Evolutionary conservation across 1,140 invertebrate species (phyloP).

Genomic region (Procambarus clarkii): DNA sequence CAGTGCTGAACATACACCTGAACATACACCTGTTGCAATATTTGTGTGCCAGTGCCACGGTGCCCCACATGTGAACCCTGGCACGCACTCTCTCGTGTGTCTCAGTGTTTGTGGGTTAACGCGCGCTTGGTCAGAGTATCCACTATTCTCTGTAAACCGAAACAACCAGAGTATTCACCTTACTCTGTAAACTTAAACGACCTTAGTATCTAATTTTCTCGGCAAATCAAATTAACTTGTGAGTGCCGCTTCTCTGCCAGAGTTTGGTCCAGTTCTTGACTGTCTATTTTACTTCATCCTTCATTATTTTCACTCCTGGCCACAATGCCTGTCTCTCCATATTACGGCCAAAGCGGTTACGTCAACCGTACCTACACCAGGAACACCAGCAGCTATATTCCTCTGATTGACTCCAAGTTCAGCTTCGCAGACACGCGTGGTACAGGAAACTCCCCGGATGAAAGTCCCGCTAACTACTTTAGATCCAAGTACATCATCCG

Average conservation of each 20-base stretch:
- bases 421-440: constrained; percentile 15
- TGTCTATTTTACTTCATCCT: too few species aligned
- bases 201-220: too few species aligned
- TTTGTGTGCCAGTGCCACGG: too few species aligned
- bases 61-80: constrained; percentile 9
- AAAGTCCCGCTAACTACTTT: constrained; percentile 30
- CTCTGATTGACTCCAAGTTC: constrained; percentile 34
- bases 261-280: too few species aligned
- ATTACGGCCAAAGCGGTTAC: constrained; percentile 26
- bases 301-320: background rate
- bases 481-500: constrained; percentile 52
- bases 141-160: too few species aligned
- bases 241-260: too few species aligned
- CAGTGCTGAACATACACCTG: background rate
- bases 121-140: background rate
- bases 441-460: background rate
- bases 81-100: too few species aligned
- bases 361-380: constrained; percentile 32
- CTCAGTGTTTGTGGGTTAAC: background rate
- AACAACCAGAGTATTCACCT: too few species aligned
- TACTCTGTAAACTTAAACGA: too few species aligned
- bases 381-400: constrained; percentile 36
- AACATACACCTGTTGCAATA: background rate
- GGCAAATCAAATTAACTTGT: too few species aligned
- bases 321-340: constrained; percentile 48